Evolutionary conservation across 2,113 vertebrate genomes (phyloP).

Genomic region (Podocnemis expansa): DNA sequence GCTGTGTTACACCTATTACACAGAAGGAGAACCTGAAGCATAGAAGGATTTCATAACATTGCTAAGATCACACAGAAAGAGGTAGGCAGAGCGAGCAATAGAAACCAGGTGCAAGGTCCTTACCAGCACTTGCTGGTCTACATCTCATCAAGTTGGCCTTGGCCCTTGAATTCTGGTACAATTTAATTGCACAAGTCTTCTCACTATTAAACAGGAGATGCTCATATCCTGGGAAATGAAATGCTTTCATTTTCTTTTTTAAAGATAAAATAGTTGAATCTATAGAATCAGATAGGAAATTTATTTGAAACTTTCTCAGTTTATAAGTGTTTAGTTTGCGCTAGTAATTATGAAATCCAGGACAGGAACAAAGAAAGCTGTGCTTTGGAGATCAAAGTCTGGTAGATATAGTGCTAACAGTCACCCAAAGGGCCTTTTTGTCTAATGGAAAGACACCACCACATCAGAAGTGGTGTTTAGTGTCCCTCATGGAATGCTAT

Average conservation of each 20-base stretch:
- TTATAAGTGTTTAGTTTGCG: neutral
- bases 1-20: neutral
- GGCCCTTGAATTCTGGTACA: neutral
- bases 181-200: neutral
- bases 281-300: neutral
- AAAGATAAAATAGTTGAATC: neutral
- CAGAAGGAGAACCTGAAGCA: neutral
- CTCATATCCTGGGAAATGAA: neutral
- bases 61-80: neutral
- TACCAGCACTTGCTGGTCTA: neutral
- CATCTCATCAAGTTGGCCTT: neutral
- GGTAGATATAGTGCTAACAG: neutral
- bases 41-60: neutral
- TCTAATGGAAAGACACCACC: neutral
- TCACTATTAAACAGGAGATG: neutral
- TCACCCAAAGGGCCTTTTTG: neutral
- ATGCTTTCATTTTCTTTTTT: neutral
- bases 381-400: neutral
- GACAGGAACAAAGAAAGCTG: neutral
- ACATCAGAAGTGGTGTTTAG: neutral
- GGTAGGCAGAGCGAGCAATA: accelerated
- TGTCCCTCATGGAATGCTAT: neutral
- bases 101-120: neutral
- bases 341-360: neutral
- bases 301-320: neutral